Percentiles rank a stretch among this genome's conserved stretches.
Conservation (phyloP, 2,888 invertebrate genomes). For the Diarsia mendica region DNA sequence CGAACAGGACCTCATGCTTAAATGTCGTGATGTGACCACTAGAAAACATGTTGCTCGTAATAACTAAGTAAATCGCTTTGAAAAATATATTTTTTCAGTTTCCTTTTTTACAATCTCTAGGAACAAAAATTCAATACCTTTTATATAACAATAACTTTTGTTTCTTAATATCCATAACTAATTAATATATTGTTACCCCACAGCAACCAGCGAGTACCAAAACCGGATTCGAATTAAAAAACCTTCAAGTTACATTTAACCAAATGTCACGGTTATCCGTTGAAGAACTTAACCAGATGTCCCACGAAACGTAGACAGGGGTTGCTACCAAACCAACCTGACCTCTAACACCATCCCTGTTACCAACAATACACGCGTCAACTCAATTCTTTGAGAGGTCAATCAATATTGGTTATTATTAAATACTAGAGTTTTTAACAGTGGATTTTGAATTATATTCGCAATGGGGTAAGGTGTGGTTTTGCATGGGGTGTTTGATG, state of each 20-base stretch:
- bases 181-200: constrained; percentile 17
- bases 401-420: constrained; percentile 43
- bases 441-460: constrained; percentile 44
- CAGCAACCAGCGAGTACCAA: constrained; percentile 58
- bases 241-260: constrained; percentile 80
- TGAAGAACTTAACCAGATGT: constrained; percentile 83
- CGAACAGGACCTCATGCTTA: too few relatives aligned
- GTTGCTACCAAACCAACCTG: constrained; percentile 32
- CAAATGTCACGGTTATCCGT: constrained; percentile 83
- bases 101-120: background rate
- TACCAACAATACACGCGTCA: constrained; percentile 9
- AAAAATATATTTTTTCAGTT: background rate
- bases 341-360: constrained; percentile 32
- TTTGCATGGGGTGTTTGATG: constrained; percentile 37
- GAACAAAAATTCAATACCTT: background rate
- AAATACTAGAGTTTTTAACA: constrained; percentile 6
- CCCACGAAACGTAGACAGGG: constrained; percentile 64
- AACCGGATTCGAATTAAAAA: constrained; percentile 76
- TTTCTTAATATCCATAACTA: constrained; percentile 1
- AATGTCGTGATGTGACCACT: background rate
- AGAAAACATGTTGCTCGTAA: background rate
- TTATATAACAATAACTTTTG: too few relatives aligned
- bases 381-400: constrained; percentile 26
- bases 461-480: background rate
- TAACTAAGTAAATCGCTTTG: background rate